Percentiles rank a stretch among this genome's conserved stretches.
Conservation (phyloP, 2,113 vertebrate species). For the Pipra filicauda region DNA sequence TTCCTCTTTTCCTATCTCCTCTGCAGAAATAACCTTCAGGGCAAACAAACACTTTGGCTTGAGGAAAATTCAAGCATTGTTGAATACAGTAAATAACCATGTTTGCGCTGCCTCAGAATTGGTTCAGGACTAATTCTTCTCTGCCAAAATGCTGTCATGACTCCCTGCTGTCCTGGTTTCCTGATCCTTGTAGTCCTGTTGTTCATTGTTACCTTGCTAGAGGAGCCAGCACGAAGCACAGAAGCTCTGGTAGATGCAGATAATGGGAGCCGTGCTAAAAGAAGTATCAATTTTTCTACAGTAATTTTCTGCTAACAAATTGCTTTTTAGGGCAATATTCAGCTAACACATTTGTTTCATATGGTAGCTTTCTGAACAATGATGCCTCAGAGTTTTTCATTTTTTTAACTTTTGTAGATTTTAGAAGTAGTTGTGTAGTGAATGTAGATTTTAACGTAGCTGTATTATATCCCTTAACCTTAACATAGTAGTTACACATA, state of each 20-base stretch:
- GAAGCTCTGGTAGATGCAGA: neutral
- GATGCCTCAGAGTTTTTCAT: too few relatives aligned
- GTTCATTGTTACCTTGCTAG: neutral
- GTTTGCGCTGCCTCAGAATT: neutral
- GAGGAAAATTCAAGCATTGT: neutral
- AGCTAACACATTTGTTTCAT: neutral
- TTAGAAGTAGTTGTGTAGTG: too few relatives aligned
- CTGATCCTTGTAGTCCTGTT: neutral
- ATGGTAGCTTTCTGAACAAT: neutral
- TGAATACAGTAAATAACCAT: neutral
- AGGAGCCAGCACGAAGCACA: neutral
- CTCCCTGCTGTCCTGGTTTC: neutral
- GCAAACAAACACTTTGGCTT: neutral
- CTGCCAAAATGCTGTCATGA: neutral
- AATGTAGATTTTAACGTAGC: too few relatives aligned
- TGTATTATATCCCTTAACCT: too few relatives aligned
- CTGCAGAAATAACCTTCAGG: neutral
- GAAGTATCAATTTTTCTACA: neutral
- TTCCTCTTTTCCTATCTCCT: neutral
- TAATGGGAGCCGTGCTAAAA: neutral
- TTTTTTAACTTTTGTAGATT: too few relatives aligned
- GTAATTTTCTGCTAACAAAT: neutral
- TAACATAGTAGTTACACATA: too few relatives aligned
- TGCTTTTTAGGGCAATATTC: neutral
- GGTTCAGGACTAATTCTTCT: neutral